These are phyloP conservation scores for Hydrotaea diabolus DNA, from an alignment of 2,888 invertebrate genomes.

Conservation along the genomic window DNA sequence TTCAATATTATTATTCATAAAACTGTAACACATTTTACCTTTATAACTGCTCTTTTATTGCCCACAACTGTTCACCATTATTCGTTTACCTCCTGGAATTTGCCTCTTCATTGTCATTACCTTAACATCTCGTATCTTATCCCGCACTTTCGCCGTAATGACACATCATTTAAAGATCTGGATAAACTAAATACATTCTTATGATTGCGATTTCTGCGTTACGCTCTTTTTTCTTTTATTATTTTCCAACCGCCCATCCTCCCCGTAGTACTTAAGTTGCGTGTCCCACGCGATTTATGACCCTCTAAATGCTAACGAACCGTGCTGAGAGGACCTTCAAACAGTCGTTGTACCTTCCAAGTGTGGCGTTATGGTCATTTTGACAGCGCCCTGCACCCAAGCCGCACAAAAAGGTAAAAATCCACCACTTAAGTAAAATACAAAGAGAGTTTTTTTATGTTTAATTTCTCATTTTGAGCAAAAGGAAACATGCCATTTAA, in stretches of 20 bases:
- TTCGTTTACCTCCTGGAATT: no score
- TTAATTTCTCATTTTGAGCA: neutral
- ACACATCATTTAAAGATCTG: no score
- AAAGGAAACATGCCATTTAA: neutral
- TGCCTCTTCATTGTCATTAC: no score
- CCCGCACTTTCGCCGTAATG: no score
- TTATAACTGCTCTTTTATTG: no score
- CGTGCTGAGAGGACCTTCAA: neutral
- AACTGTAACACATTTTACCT: no score
- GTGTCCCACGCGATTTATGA: slow-evolving; percentile 1
- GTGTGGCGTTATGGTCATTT: neutral
- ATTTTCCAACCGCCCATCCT: neutral
- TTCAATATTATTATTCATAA: no score
- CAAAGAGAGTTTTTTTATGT: neutral
- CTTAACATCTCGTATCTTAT: no score
- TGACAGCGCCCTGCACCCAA: neutral
- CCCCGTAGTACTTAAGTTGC: neutral
- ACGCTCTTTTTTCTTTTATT: neutral
- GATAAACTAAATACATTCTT: no score
- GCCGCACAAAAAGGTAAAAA: neutral
- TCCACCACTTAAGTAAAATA: neutral
- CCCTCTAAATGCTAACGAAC: neutral
- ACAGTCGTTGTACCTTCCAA: neutral
- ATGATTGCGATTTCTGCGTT: no score
- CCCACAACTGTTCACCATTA: no score